A percentile compares a stretch with the other conserved stretches of the same genome.
phyloP scores from a whole-genome alignment of 2,888 invertebrate species.

The Aspidapion aeneum region DNA sequence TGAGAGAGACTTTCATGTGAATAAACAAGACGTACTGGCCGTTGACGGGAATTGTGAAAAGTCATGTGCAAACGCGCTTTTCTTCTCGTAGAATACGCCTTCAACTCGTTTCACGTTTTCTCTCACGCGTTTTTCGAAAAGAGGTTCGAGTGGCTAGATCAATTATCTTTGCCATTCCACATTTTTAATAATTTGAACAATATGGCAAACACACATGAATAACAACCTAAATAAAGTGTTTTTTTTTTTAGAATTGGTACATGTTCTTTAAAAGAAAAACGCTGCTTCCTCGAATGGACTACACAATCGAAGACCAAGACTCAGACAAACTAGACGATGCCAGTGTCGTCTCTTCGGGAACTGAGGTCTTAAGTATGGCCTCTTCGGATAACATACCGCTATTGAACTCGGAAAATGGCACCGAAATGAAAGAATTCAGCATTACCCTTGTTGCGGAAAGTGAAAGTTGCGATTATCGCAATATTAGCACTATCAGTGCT shows the following conservation, averaged over 20 bases:
- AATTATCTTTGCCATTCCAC: too few relatives aligned
- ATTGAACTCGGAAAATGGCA: constrained; percentile 41
- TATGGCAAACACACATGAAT: too few relatives aligned
- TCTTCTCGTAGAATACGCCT: too few relatives aligned
- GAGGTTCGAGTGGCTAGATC: too few relatives aligned
- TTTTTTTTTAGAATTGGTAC: constrained; percentile 45
- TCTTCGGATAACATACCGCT: constrained; percentile 46
- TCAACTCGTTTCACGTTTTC: too few relatives aligned
- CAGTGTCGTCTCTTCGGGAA: constrained; percentile 27
- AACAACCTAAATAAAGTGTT: not conserved
- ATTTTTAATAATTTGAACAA: too few relatives aligned
- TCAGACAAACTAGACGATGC: constrained; percentile 31
- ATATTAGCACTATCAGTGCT: constrained; percentile 51
- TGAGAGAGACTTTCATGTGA: not conserved
- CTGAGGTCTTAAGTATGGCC: constrained; percentile 32
- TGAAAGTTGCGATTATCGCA: constrained; percentile 22
- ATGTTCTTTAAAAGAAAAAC: constrained; percentile 44
- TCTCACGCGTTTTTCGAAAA: too few relatives aligned
- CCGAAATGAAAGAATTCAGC: constrained; percentile 49
- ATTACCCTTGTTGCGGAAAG: constrained; percentile 15
- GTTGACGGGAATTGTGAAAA: not conserved
- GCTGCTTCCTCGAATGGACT: constrained; percentile 38
- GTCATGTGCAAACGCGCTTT: too few relatives aligned
- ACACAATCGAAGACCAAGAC: constrained; percentile 27
- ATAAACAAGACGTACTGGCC: not conserved